A percentile compares a stretch with the other conserved stretches of the same genome.
Evolutionary conservation across 2,888 invertebrate species (phyloP).

Genomic region (Chironomus tentans): DNA sequence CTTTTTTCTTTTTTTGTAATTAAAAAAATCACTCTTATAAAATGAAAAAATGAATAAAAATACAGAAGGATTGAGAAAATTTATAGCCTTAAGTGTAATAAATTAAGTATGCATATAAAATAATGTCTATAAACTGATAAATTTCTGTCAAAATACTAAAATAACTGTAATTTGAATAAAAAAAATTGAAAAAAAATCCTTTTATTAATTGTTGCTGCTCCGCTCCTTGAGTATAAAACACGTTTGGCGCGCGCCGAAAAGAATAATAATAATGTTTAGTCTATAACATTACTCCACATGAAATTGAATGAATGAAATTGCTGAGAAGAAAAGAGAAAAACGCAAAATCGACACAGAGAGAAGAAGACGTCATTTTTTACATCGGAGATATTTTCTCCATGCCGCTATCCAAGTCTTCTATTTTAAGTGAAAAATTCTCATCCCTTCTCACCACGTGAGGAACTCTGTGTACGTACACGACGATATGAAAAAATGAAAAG

Average conservation of each 20-base stretch:
- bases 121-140: background rate
- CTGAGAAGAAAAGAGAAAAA: background rate
- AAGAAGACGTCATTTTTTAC: background rate
- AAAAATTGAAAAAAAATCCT: background rate
- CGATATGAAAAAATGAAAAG: background rate
- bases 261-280: background rate
- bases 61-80: background rate
- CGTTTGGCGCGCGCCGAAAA: background rate
- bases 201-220: background rate
- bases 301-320: background rate
- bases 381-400: background rate
- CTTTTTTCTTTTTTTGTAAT: background rate
- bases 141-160: conserved; percentile 10
- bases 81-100: background rate
- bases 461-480: background rate
- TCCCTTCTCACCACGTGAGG: background rate
- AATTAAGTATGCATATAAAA: background rate
- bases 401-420: background rate
- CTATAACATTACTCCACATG: background rate
- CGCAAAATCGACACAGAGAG: background rate
- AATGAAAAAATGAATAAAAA: background rate
- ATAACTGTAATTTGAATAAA: conserved; percentile 5
- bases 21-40: background rate
- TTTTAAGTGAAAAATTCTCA: conserved; percentile 1
- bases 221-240: background rate